Base-by-base conservation (phyloP, 1,140 invertebrate genomes). In the Ceratoteleas bidentatus region DNA sequence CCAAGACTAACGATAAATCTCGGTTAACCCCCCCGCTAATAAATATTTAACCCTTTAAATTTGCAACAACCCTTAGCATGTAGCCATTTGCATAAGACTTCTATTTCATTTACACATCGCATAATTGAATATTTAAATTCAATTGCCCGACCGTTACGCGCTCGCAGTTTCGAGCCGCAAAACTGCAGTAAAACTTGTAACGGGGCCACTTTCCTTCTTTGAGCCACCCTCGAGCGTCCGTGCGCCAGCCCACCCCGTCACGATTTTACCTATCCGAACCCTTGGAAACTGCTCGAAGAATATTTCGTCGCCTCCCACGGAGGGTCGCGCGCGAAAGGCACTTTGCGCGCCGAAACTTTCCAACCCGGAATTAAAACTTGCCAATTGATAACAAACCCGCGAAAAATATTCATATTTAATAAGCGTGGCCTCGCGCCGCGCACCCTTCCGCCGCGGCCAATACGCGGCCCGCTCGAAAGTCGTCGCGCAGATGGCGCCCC, bases 51-150 rank as follows among this genome's bases (percentile, higher is more conserved):
- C 90, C 91, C 90, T 91, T 92, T 92, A 91, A 90, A 91, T 91
- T 91, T 91, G 88, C 90, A 90, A 91, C 89, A 90, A 89, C 89
- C 90, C 90, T 90, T 91, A 89, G 87, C 91, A 85, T 90, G 90
- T 91, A 89, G 74, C 87, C 86, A 92, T 92, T 93, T 92, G 92
- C 92, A 93, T 93, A 92, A 91, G 92, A 91, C 92, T 92, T 92
- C 92, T 93, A 92, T 93, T 93, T 92, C 92, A 93, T 93, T 93
- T 93, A 92, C 92, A 92, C 92, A 92, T 91, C 91, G 92, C 91
- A 92, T 93, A 92, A 92, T 92, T 92, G 90, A 92, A 92, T 90
- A 91, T 91, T 92, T 92, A 92, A 92, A 92, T 92, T 92, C 91
- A 92, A 92, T 92, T 92, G 91, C 89, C 78, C 84, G 74, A 81